A percentile compares a stretch with the other conserved stretches of the same genome.
Evolutionary conservation across 2,888 invertebrate genomes (phyloP).

Genomic region (Hypomecis punctinalis): DNA sequence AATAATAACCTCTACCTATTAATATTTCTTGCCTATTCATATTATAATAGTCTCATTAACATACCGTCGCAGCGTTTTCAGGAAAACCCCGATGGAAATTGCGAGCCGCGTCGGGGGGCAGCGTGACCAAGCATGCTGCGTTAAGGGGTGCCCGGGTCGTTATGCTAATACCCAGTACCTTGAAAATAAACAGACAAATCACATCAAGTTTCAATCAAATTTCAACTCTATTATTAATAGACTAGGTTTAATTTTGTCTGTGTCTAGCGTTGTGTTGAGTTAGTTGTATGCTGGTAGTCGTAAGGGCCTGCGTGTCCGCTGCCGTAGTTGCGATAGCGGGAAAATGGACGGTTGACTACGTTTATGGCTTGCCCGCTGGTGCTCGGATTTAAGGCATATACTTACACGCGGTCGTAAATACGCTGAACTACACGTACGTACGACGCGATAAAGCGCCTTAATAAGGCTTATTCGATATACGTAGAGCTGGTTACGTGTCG

Average conservation of each 20-base stretch:
- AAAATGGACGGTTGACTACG: conserved; percentile 84
- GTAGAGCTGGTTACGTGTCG: conserved; percentile 58
- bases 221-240: conserved; percentile 26
- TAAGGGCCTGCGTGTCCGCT: conserved; percentile 73
- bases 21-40: conserved; percentile 46
- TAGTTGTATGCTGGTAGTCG: conserved; percentile 39
- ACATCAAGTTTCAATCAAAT: conserved; percentile 26
- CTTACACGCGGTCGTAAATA: conserved; percentile 70
- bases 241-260: conserved; percentile 32
- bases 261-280: conserved; percentile 36
- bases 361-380: conserved; percentile 79
- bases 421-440: conserved; percentile 60
- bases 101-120: conserved; percentile 78
- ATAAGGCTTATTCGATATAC: conserved; percentile 74
- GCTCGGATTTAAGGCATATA: conserved; percentile 74
- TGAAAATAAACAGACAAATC: conserved; percentile 43
- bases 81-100: conserved; percentile 77
- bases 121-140: conserved; percentile 84
- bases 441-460: conserved; percentile 70
- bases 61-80: conserved; percentile 68
- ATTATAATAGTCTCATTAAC: conserved; percentile 54
- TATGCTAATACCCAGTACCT: conserved; percentile 74
- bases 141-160: conserved; percentile 82
- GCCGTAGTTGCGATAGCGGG: conserved; percentile 78
- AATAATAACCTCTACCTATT: conserved; percentile 39